Evolutionary conservation across 2,888 invertebrate species (phyloP), one percentile per base, ranked within the genome.

Genomic region (Tinea semifulvella): DNA sequence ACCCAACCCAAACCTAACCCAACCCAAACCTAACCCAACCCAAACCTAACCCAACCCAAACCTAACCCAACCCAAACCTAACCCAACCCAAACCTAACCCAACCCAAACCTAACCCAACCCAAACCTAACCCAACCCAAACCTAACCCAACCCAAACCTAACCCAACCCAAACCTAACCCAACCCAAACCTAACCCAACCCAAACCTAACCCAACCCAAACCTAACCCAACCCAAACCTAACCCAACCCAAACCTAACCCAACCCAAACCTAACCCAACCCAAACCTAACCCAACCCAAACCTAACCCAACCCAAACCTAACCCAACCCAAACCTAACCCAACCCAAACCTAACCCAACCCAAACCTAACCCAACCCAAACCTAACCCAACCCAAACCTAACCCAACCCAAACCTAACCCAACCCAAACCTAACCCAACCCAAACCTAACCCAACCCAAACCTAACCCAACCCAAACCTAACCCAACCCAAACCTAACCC

Each of bases 21-120:
- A 43, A 43, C 43, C 43, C 39, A n/a, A 43, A 46, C 43, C 43
- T 46, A 46, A 46, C 46, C 43, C 39, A 46, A 46, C 43, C 43
- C 43, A 10, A 42, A 42, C 42, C 42, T 19, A 42, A 42, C 42
- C 42, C n/a, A 42, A 42, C 42, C 42, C n/a, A 42, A 42, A n/a
- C 42, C 42, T 19, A 42, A 42, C 42, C 42, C n/a, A 42, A 42
- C 42, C 42, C n/a, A 42, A 42, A n/a, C 42, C 42, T 19, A 42
- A 42, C 42, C 42, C n/a, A 42, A 42, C 42, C 42, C n/a, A 42
- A 42, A n/a, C 42, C 42, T 19, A 42, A 42, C 42, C 42, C n/a
- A 42, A 42, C 42, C 42, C n/a, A 42, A 42, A n/a, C 42, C 42
- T 19, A 42, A 42, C 42, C 42, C n/a, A 42, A 42, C 42, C 42